phyloP scores from a whole-genome alignment of 2,797 vertebrate genomes.

The Xerus rutilus region DNA sequence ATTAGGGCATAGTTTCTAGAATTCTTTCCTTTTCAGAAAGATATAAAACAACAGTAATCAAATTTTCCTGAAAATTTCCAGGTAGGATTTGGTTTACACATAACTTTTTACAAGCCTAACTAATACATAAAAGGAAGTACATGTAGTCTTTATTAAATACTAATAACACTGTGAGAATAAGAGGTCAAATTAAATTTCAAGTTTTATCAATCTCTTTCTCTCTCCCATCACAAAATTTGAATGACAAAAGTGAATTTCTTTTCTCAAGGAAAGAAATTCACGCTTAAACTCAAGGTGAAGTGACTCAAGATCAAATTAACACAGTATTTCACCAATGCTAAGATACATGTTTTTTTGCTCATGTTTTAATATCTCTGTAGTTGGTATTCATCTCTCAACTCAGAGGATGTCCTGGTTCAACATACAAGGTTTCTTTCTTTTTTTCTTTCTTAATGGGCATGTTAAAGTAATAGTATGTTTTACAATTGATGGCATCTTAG shows the following conservation, averaged over 20 bases:
- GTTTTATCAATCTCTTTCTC: constrained; percentile 39
- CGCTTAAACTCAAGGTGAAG: constrained; percentile 36
- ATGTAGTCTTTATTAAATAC: background rate
- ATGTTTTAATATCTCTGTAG: constrained; percentile 50
- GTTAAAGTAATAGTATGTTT: constrained; percentile 28
- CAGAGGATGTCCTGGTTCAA: background rate
- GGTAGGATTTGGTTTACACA: background rate
- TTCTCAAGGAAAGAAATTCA: background rate
- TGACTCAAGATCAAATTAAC: constrained; percentile 45
- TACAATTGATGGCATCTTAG: constrained; percentile 44
- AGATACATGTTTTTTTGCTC: background rate
- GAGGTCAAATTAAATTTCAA: constrained; percentile 60
- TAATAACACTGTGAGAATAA: constrained; percentile 23
- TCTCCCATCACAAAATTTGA: constrained; percentile 15
- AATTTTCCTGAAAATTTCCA: constrained; percentile 50
- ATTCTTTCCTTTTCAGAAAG: constrained; percentile 52
- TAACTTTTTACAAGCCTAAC: constrained; percentile 27
- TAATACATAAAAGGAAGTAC: constrained; percentile 24
- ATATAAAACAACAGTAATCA: constrained; percentile 21
- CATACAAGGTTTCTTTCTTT: background rate
- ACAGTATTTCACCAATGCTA: constrained; percentile 36
- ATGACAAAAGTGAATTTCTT: constrained; percentile 60
- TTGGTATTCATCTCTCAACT: constrained; percentile 41
- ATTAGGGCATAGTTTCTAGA: constrained; percentile 7
- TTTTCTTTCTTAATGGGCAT: constrained; percentile 30